Conservation (phyloP, 2,888 invertebrate genomes). For the Platycheirus rosarum region DNA sequence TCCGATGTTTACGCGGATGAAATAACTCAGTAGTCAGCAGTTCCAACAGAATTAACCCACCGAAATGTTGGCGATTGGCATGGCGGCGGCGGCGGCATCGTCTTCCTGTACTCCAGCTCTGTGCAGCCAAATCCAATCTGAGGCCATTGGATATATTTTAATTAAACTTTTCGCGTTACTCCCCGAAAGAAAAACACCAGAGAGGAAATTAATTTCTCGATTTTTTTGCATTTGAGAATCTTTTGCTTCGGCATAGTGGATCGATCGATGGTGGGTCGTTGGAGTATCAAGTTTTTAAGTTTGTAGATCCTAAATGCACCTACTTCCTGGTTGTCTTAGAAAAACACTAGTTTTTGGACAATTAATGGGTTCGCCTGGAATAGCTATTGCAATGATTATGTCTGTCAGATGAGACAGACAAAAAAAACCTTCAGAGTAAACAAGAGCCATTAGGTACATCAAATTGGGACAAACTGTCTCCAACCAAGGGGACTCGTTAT, state of each 20-base stretch:
- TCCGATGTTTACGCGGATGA: conserved; percentile 63
- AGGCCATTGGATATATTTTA: conserved; percentile 58
- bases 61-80: neutral
- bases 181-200: conserved; percentile 57
- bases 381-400: conserved; percentile 22
- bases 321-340: neutral
- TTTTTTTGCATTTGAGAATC: conserved; percentile 34
- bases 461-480: conserved; percentile 8
- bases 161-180: conserved; percentile 67
- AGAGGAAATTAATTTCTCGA: conserved; percentile 64
- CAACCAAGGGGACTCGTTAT: conserved; percentile 11
- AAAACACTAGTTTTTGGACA: conserved; percentile 25
- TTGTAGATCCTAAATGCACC: conserved; percentile 15
- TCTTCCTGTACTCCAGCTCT: neutral
- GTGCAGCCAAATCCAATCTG: neutral
- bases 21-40: conserved; percentile 58
- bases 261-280: neutral
- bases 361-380: conserved; percentile 22
- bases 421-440: conserved; percentile 28
- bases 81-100: too few species aligned
- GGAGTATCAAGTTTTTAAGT: conserved; percentile 25
- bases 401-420: conserved; percentile 31
- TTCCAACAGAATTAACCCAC: conserved; percentile 16
- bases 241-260: neutral
- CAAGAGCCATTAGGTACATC: conserved; percentile 4